These are phyloP conservation scores for Scaptomyza caliginosa DNA, from an alignment of 2,888 invertebrate species.

Conservation along the genomic window DNA sequence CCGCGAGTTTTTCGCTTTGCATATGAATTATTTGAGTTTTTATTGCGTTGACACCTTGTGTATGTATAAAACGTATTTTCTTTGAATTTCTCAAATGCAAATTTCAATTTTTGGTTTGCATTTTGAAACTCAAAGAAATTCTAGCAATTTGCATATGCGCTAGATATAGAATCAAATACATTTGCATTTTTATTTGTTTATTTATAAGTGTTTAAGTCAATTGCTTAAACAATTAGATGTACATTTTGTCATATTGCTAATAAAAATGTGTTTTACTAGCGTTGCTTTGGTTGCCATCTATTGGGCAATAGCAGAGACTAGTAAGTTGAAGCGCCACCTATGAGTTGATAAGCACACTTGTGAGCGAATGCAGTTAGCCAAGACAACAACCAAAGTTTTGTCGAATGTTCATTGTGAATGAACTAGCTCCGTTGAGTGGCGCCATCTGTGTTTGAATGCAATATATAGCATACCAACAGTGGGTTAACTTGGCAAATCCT, in stretches of 20 bases:
- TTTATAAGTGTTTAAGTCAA: neutral
- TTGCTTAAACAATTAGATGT: neutral
- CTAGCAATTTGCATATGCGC: neutral
- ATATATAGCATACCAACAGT: neutral
- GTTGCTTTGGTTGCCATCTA: neutral
- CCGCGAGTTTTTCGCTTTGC: slow-evolving; percentile 52
- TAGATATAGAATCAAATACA: neutral
- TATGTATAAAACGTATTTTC: slow-evolving; percentile 1
- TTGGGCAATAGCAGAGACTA: neutral
- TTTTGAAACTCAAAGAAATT: neutral
- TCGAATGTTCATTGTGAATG: neutral
- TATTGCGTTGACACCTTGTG: slow-evolving; percentile 18
- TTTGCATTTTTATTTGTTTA: neutral
- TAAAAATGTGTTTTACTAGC: neutral
- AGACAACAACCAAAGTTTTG: neutral
- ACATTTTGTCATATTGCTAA: slow-evolving; percentile 8
- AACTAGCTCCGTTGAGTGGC: neutral
- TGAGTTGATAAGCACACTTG: neutral
- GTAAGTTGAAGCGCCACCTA: neutral
- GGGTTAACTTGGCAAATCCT: neutral
- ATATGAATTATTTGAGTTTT: slow-evolving; percentile 54
- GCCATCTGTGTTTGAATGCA: neutral
- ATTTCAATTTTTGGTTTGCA: neutral
- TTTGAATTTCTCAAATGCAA: neutral
- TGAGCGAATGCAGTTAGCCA: neutral